Evolutionary conservation across 2,113 vertebrate species (phyloP), one percentile per base, ranked within the genome.

Genomic region (Girardinichthys multiradiatus): DNA sequence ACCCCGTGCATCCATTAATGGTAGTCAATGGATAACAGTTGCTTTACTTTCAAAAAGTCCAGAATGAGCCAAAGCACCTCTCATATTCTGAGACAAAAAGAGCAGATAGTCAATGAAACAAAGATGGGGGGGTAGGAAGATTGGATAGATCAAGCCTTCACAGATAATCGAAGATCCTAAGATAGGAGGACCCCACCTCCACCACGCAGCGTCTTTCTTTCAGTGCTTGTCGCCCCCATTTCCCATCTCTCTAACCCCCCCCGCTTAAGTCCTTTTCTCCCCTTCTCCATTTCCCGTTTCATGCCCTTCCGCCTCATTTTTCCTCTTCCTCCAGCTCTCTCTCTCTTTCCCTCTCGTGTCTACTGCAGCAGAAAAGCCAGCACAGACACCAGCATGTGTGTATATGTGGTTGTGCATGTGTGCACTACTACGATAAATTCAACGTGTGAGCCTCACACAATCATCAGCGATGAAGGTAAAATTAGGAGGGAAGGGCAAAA

Each of bases 341-440:
- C 13, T 15, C 42, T 45, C 42, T 45, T 86, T 86, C 75, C 82
- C 89, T 83, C 72, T 79, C 63, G 31, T 87, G 80, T 91, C 90
- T 91, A 92, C 91, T 94, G 92, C 92, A 93, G 93, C 90, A 92
- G 89, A 93, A 91, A 92, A 88, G 87, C 87, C 86, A 90, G 90
- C 88, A 90, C 86, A 79, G 85, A 87, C 85, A 90, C 83, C 85
- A 87, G 90, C 86, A 73, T 89, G 81, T 89, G 87, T 70, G 72
- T 82, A 80, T 88, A 84, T 85, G 80, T 64, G 69, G 81, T 65
- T 81, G 45, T 80, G 76, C 68, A 83, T 87, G 80, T 70, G 74
- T 81, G 82, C 64, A 80, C 54, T 30, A 64, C 88, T 82, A 87
- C 70, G 72, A 75, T 70, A 64, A 72, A 71, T 84, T 83, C 75